Conservation (phyloP, 2,113 vertebrate genomes). For the Cromileptes altivelis region DNA sequence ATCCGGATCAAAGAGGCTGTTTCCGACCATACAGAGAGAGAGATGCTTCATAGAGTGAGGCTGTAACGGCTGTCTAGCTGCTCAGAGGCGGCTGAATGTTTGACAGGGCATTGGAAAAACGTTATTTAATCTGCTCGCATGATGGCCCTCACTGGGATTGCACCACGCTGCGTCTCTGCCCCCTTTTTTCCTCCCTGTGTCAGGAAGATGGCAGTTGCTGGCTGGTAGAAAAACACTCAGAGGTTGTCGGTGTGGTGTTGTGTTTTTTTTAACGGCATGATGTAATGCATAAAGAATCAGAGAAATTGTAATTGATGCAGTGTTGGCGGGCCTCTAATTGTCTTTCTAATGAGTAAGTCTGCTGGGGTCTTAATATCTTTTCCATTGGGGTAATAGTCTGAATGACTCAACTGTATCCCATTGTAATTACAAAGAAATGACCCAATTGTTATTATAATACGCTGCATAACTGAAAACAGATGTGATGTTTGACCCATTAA, state of each 20-base stretch:
- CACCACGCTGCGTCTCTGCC: slow-evolving; percentile 67
- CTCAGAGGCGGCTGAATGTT: slow-evolving; percentile 83
- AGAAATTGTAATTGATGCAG: slow-evolving; percentile 84
- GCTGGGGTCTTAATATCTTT: slow-evolving; percentile 59
- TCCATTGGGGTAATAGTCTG: slow-evolving; percentile 50
- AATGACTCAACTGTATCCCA: slow-evolving; percentile 50
- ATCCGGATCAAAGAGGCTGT: slow-evolving; percentile 79
- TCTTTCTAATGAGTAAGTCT: slow-evolving; percentile 61
- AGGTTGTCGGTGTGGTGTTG: slow-evolving; percentile 31
- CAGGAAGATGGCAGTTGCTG: slow-evolving; percentile 74
- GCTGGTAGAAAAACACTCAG: slow-evolving; percentile 67
- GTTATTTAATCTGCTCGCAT: slow-evolving; percentile 88
- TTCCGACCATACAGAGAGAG: slow-evolving; percentile 66
- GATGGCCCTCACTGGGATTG: slow-evolving; percentile 86
- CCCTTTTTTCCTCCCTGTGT: slow-evolving; percentile 48
- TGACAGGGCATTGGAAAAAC: slow-evolving; percentile 86
- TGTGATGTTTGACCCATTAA: slow-evolving; percentile 32
- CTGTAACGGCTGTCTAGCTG: slow-evolving; percentile 82
- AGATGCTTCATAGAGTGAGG: slow-evolving; percentile 78
- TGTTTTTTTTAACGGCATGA: slow-evolving; percentile 53
- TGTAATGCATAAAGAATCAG: slow-evolving; percentile 72
- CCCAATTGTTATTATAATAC: slow-evolving; percentile 48
- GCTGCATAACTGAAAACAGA: slow-evolving; percentile 55
- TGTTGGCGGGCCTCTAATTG: slow-evolving; percentile 75
- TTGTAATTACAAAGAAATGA: slow-evolving; percentile 60